These are phyloP conservation scores for Ginglymostoma cirratum DNA, from an alignment of 2,113 vertebrate genomes.

Conservation along the genomic window DNA sequence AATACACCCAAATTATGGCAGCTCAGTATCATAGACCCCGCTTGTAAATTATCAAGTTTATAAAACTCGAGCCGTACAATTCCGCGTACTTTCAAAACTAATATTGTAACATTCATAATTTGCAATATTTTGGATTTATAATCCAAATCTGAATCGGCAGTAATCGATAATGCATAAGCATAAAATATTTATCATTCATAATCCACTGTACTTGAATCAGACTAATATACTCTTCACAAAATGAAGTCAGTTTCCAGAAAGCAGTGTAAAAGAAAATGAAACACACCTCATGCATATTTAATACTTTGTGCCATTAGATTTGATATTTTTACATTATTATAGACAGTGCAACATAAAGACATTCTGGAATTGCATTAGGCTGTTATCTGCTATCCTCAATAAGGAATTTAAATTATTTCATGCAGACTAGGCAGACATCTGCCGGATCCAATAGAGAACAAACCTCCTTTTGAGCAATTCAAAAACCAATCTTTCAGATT, in stretches of 20 bases:
- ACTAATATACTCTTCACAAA: not conserved
- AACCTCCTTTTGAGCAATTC: not conserved
- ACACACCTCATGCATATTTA: not conserved
- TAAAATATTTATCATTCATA: not conserved
- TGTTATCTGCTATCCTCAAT: not conserved
- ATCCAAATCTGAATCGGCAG: not conserved
- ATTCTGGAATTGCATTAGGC: not conserved
- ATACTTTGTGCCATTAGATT: not conserved
- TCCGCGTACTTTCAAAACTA: not conserved
- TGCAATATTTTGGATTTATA: not conserved
- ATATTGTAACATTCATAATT: not conserved
- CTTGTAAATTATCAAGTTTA: not conserved
- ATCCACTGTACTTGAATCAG: not conserved
- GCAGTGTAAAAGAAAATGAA: not conserved
- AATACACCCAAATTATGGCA: not conserved
- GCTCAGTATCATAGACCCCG: not conserved
- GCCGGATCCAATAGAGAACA: not conserved
- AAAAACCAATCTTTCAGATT: not conserved
- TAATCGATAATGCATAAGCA: not conserved
- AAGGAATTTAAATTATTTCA: not conserved
- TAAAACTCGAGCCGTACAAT: not conserved
- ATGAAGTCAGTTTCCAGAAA: not conserved
- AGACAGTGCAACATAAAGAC: not conserved
- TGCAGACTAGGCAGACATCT: not conserved
- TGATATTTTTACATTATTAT: not conserved